Base-by-base conservation (phyloP, 2,113 vertebrate species). In the Bos indicus region DNA sequence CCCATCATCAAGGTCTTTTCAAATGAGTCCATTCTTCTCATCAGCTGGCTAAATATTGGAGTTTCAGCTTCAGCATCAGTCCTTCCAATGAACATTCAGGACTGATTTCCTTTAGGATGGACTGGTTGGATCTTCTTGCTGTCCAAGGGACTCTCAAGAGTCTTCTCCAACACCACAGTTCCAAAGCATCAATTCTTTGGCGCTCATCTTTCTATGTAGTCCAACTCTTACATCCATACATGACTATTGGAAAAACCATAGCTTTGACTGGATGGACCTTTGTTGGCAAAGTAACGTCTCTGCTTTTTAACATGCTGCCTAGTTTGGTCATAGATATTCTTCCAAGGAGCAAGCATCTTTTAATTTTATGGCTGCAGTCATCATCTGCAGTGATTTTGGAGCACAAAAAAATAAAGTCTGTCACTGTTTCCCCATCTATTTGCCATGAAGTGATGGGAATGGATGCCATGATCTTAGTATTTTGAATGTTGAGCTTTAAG, bases 171-270 rank as follows among this genome's bases (percentile, higher is more conserved):
- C 8, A 21, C 64, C 33, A 36, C 64, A 36, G 33, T 71, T 71
- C 64, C 21, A 36, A 71, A 36, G 64, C 64, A 71, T 71, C 64
- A 71, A 5, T 71, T 21, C n/a, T 36, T 67, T 11, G 9, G 2
- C 0, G 0, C 17, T 71, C 17, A 21, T 2, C n/a, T 36, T 71
- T 67, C 17, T 36, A 5, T 11, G 11, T 11, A 36, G 17, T 67
- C 4, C 33, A 67, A 11, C 8, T 5, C 17, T 71, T 17, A 71
- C 17, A 71, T 71, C 9, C 17, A 36, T 71, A 36, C 64, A 71
- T 21, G 17, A 21, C n/a, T 36, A 21, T 4, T 36, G n/a, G 64
- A 71, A 71, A 67, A 71, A 21, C 64, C n/a, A 71, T 36, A 71
- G n/a, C 9, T 36, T 71, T 71, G n/a, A 21, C 33, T 67, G n/a